These are phyloP conservation scores for Sarotherodon lohbergeri DNA, from an alignment of 2,113 vertebrate genomes.

Conservation along the genomic window DNA sequence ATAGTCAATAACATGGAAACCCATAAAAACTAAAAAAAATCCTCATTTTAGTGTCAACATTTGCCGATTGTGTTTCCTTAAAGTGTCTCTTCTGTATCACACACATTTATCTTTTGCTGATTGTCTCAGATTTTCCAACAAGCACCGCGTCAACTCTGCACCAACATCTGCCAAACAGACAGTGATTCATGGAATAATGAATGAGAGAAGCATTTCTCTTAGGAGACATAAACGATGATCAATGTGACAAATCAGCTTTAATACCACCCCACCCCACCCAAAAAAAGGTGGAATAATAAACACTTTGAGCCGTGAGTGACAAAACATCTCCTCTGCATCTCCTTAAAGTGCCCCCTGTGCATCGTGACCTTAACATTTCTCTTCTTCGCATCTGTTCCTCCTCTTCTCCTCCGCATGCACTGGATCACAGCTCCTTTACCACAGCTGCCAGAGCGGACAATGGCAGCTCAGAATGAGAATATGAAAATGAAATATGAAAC, in stretches of 20 bases:
- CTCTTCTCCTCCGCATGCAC: neutral
- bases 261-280: neutral
- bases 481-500: constrained; percentile 64
- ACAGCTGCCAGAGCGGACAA: constrained; percentile 28
- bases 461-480: neutral
- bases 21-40: neutral
- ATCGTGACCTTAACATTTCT: neutral
- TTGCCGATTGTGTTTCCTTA: neutral
- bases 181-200: neutral
- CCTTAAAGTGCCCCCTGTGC: neutral
- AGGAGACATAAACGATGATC: neutral
- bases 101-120: neutral
- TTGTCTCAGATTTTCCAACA: neutral
- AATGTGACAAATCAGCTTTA: neutral
- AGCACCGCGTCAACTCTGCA: neutral
- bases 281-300: neutral
- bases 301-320: neutral
- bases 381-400: neutral
- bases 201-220: neutral
- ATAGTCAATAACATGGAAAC: neutral
- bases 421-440: neutral
- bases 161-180: neutral
- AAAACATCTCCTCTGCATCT: neutral
- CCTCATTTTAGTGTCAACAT: neutral
- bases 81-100: neutral